Percentiles rank a stretch among this genome's conserved stretches.
phyloP scores from a whole-genome alignment of 2,797 vertebrate species.

The Arnoldichthys spilopterus region DNA sequence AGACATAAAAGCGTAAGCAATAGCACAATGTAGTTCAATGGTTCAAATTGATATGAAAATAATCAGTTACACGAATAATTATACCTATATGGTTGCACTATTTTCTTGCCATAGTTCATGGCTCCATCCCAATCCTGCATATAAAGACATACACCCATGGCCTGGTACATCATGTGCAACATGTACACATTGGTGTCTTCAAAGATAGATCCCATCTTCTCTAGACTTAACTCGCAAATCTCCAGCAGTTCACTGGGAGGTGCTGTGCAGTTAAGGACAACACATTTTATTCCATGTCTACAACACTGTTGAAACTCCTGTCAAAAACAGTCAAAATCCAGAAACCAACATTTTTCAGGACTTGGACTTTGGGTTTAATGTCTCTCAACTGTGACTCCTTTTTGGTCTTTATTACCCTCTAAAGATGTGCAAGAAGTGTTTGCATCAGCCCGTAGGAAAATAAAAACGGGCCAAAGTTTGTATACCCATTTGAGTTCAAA shows the following conservation, averaged over 20 bases:
- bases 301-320: not conserved
- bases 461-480: too few species aligned
- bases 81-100: slow-evolving; percentile 94
- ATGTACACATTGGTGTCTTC: slow-evolving; percentile 95
- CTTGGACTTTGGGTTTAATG: not conserved
- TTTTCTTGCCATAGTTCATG: slow-evolving; percentile 92
- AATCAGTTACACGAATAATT: not conserved
- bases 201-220: slow-evolving; percentile 94
- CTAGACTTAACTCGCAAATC: slow-evolving; percentile 94
- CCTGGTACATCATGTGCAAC: slow-evolving; percentile 99
- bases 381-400: too few species aligned
- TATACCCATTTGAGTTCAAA: too few species aligned
- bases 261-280: slow-evolving; percentile 84
- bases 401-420: too few species aligned
- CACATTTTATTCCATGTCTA: not conserved
- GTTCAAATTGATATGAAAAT: not conserved
- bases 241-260: slow-evolving; percentile 94
- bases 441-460: too few species aligned
- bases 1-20: too few species aligned
- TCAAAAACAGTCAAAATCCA: too few species aligned
- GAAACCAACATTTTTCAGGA: not conserved
- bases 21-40: too few species aligned
- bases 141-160: slow-evolving; percentile 98
- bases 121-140: slow-evolving; percentile 97
- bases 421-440: too few species aligned